Evolutionary conservation across 1,140 invertebrate genomes (phyloP), one percentile per base, ranked within the genome.

Genomic region (Euschistus heros): DNA sequence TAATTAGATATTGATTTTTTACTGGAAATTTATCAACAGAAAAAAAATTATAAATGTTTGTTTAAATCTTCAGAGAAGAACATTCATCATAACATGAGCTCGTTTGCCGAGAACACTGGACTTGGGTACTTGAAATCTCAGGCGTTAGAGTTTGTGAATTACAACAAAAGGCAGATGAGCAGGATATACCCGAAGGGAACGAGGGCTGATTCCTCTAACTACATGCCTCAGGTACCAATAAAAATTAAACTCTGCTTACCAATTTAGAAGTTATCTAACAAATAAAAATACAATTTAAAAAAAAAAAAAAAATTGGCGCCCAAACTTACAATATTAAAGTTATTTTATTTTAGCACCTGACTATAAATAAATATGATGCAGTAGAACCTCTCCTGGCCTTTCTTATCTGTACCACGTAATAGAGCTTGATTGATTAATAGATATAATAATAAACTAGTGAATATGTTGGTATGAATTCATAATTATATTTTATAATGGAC

Each of bases 151-250:
- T 98, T 99, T 79, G 95, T 98, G 68, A 98, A 99, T 84, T 99
- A 99, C 76, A 99, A 99, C 80, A 99, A 99, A 79, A 82, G 95
- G 13, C 97, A 99, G 81, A 94, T 97, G 86, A 97, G 92, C 69
- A 81, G 97, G 57, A 99, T 99, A 73, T 99, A 99, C 79, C 97
- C 97, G 0, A 96, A 94, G 77, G 97, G 97, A 66, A 98, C 96
- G 0, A 78, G 97, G 46, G 97, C 97, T 62, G 97, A 99, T 80
- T 99, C 97, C 59, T 97, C 94, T 33, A 99, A 99, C 77, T 99
- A 98, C 75, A 95, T 99, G 91, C 97, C 97, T 68, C 97, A 99
- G 83, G 92, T 94, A 30, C 2, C 7, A 46, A 46, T 46, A n/a
- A n/a, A n/a, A n/a, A n/a, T 46, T 46, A 13, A 46, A 46, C n/a